Base-by-base conservation (phyloP, 2,888 invertebrate species). In the Drosophila anomelani region DNA sequence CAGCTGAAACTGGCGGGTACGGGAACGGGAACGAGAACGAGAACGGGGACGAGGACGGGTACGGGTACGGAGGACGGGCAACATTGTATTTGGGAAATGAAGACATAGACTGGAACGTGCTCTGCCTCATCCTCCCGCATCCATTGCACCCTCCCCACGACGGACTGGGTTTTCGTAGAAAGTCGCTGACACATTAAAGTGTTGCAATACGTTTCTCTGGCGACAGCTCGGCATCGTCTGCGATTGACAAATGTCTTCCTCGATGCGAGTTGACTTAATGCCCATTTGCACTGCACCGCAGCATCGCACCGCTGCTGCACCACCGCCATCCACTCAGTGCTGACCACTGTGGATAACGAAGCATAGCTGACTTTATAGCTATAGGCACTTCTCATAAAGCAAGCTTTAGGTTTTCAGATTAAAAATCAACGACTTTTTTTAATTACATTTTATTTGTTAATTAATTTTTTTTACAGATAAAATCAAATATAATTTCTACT, bases 171-270 rank as follows among this genome's bases (percentile, higher is more conserved):
- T 79, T 85, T 89, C 90, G 80, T 90, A 89, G 89, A 89, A 89
- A 89, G 89, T 90, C 78, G 79, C 77, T 87, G 85, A 77, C 87
- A 84, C 80, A 83, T 85, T 85, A 83, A 88, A 80, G 80, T 81
- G 81, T 80, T 79, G 79, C 76, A 76, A 79, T 66, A 61, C 68
- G 67, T 62, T 75, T 58, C 67, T 75, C 63, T 70, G 74, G 56
- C 75, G 63, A 57, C 80, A 68, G 68, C 77, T 62, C 64, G 66
- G 56, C 55, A 59, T 69, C 60, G 63, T 63, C 64, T 70, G 60
- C 47, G 75, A 78, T 75, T 85, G 88, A 88, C 81, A 90, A 86
- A 90, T 90, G 82, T 89, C 87, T 85, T 81, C 78, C 81, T 80
- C 87, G 75, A 85, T 85, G 85, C 73, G 64, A 77, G 76, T 86